A percentile compares a stretch with the other conserved stretches of the same genome.
These are phyloP conservation scores for Semaprochilodus insignis DNA, from an alignment of 2,797 vertebrate genomes.

Conservation along the genomic window DNA sequence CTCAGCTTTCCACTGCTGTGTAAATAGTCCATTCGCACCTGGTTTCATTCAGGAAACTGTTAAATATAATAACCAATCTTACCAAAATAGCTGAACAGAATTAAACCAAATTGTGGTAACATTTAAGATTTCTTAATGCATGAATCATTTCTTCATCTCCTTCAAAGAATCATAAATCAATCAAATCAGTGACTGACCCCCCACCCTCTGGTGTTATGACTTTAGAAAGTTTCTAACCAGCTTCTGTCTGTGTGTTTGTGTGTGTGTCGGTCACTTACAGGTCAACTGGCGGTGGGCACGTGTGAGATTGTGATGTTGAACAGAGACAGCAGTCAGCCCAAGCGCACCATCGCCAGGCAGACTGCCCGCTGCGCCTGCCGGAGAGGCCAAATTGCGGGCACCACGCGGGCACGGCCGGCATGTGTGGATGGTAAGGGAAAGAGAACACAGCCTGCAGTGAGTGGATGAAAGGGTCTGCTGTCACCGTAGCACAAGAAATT, in stretches of 20 bases:
- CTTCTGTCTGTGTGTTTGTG: constrained; percentile 17
- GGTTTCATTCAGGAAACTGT: no score
- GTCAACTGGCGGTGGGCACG: constrained; percentile 86
- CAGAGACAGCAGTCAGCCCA: constrained; percentile 86
- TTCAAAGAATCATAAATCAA: no score
- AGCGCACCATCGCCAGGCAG: constrained; percentile 86
- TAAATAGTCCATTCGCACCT: no score
- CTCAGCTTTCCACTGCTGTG: no score
- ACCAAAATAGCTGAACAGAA: no score
- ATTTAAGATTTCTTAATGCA: no score
- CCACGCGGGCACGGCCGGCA: constrained; percentile 84
- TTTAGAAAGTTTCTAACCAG: constrained; percentile 27
- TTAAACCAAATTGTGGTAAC: no score
- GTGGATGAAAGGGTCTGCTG: neutral
- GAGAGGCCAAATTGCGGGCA: constrained; percentile 87
- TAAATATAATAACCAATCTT: no score
- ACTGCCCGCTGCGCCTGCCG: constrained; percentile 87
- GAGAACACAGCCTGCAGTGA: constrained; percentile 9
- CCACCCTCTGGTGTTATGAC: neutral
- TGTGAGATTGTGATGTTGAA: constrained; percentile 89
- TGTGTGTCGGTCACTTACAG: constrained; percentile 68
- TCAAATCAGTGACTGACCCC: neutral
- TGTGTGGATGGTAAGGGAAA: constrained; percentile 84
- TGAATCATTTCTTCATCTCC: no score
- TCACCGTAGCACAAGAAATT: neutral